Evolutionary conservation across 2,888 invertebrate species (phyloP), one percentile per base, ranked within the genome.

Genomic region (Drosophila incognita): DNA sequence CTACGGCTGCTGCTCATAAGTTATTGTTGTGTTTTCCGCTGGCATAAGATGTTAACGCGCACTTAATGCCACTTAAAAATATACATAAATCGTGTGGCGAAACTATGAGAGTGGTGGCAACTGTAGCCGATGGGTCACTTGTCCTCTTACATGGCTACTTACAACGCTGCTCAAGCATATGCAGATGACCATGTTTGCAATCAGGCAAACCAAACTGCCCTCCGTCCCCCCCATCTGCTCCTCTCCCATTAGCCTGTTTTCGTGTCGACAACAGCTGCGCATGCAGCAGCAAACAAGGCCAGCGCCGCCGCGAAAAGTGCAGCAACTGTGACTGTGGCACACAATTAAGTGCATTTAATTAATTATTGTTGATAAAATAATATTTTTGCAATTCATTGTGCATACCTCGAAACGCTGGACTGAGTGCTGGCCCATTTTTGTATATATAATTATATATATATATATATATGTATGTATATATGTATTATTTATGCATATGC

Each of bases 281-380:
- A 70, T 60, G 60, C 53, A 33, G 38, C 27, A 11, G 15, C 46
- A 58, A 46, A 35, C 21, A 29, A 63, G 83, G 84, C 65, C 76
- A 53, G 29, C 51, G 51, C 10, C 15, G 35, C 36, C 54, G 52
- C 51, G 51, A 57, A 57, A 57, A 27, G 57, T 57, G 57, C 49
- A 35, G 68, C 78, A 67, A 87, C 75, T 69, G 83, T 56, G 65
- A 81, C 72, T 87, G 80, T 74, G 80, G 78, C 88, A 85, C 83
- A 87, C 87, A 87, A 87, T 87, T 87, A 87, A 87, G 87, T 87
- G 87, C 87, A 82, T 87, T 87, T 87, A 90, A 89, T 89, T 89
- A 90, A 89, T 89, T 89, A 89, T 89, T 87, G 89, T 86, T 87
- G 89, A 89, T 90, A 90, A 90, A 90, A 87, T 89, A 90, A 89